Conservation (phyloP, 2,888 invertebrate species). For the Eupeodes latifasciatus region DNA sequence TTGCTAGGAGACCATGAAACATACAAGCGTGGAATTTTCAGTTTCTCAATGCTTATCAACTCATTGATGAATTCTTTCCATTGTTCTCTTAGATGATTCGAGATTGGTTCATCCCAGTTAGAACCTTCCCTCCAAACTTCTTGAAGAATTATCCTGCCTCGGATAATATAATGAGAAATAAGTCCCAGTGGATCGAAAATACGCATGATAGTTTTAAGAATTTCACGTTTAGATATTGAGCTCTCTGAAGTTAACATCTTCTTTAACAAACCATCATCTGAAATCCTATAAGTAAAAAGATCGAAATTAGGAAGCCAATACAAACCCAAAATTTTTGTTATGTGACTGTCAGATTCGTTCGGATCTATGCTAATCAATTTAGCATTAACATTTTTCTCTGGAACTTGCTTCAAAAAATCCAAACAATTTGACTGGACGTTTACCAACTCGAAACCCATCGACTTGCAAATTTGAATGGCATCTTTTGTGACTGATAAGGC, state of each 20-base stretch:
- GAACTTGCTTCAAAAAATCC: neutral
- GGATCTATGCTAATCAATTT: neutral
- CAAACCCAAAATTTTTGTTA: constrained; percentile 15
- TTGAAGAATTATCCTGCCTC: constrained; percentile 19
- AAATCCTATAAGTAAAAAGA: constrained; percentile 2
- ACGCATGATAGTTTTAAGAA: constrained; percentile 9
- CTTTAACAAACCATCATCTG: neutral
- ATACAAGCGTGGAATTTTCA: constrained; percentile 16
- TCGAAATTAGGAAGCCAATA: constrained; percentile 12
- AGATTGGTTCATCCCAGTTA: constrained; percentile 29
- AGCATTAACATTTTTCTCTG: neutral
- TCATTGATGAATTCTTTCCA: constrained; percentile 24
- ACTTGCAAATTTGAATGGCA: constrained; percentile 23
- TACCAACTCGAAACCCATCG: constrained; percentile 20
- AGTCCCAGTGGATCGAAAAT: constrained; percentile 35
- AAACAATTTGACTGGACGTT: constrained; percentile 3
- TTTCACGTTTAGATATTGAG: neutral
- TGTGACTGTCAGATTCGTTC: neutral
- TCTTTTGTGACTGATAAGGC: constrained; percentile 5
- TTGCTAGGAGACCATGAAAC: constrained; percentile 18
- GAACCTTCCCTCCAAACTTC: constrained; percentile 41
- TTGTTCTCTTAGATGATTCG: neutral
- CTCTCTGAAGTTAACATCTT: neutral
- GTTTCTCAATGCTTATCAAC: neutral
- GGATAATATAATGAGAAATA: constrained; percentile 34